Base-by-base conservation (phyloP, 2,113 vertebrate genomes). In the Xenus cinereus region DNA sequence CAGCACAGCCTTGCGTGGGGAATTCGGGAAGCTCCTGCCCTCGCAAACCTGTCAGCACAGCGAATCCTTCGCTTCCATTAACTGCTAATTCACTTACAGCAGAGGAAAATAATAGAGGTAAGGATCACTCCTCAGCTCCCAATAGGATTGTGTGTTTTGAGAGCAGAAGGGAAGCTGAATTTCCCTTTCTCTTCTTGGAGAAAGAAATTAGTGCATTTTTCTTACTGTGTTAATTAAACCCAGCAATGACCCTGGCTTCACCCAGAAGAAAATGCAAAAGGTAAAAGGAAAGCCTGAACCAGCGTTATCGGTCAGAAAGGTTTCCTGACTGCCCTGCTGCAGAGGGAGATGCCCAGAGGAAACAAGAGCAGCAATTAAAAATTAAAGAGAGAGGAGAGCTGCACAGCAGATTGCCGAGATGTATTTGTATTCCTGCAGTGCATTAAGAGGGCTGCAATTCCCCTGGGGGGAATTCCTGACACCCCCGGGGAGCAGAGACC, bases 321-420 rank as follows among this genome's bases (percentile, higher is more conserved):
- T 43, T 79, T 82, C 77, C 89, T 21, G 73, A 7, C 75, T 53
- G 39, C 64, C 51, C 30, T 35, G 69, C 92, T 94, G 92, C 86
- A 83, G 56, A 48, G 59, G 33, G 79, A 95, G 82, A 81, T 35
- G 85, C 69, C 45, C 68, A 33, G 92, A 81, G 90, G 94, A 92
- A 96, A 95, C 45, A 35, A 67, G 62, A 88, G 91, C 72, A 39
- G 95, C 81, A 64, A 91, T 94, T 77, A 85, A 91, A 91, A 94
- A 85, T 85, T 94, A 69, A 94, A 67, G 71, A 83, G 81, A 28
- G 39, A 69, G 39, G 27, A 80, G 84, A 87, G 37, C 90, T 4
- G 83, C 3, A 23, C 27, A 17, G 89, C 77, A 53, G 71, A 30
- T 59, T 11, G 35, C 12, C 0, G 15, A 53, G 77, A 3, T n/a